Evolutionary conservation across 2,797 vertebrate genomes (phyloP), one percentile per base, ranked within the genome.

Genomic region (Xenopus petersii): DNA sequence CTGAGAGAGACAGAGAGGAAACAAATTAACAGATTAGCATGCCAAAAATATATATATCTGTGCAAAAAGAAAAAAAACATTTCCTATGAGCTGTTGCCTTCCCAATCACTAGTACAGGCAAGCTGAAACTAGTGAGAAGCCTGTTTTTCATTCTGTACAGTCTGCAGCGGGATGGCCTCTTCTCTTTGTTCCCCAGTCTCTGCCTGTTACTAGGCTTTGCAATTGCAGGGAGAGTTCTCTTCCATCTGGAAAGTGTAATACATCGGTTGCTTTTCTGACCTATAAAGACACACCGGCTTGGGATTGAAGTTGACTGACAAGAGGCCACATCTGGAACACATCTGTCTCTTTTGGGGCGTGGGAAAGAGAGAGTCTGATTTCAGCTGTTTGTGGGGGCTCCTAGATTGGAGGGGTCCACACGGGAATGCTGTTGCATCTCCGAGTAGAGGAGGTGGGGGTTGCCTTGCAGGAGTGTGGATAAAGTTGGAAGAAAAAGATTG

Each of bases 401-500:
- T 55, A 59, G 51, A 59, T 42, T 16, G 54, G 71, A 49, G 76
- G 71, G 76, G 67, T 74, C 71, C 54, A 55, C 60, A 70, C 71
- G 16, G 76, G 76, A 79, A 79, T 79, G 76, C 66, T 64, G 71
- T 74, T 70, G 77, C 67, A 70, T 79, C 77, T 77, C 54, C 84
- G 87, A 89, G 91, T 88, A 84, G 86, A 85, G 77, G 67, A 74
- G 81, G 83, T 90, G 77, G 77, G 86, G 75, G 83, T 89, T 81
- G 88, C 92, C 73, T 77, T 91, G 74, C 95, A 98, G 84, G 95
- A 97, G 87, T 95, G 94, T 70, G 96, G 97, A 89, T 98, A 94
- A 55, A 78, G 71, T 8, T 26, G 69, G 21, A 54, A 24, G 61
- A 51, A n/a, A 11, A 68, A 59, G 33, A 36, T 47, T 80, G 73